Conservation (phyloP, 2,797 vertebrate genomes). For the Acanthiza pusilla region DNA sequence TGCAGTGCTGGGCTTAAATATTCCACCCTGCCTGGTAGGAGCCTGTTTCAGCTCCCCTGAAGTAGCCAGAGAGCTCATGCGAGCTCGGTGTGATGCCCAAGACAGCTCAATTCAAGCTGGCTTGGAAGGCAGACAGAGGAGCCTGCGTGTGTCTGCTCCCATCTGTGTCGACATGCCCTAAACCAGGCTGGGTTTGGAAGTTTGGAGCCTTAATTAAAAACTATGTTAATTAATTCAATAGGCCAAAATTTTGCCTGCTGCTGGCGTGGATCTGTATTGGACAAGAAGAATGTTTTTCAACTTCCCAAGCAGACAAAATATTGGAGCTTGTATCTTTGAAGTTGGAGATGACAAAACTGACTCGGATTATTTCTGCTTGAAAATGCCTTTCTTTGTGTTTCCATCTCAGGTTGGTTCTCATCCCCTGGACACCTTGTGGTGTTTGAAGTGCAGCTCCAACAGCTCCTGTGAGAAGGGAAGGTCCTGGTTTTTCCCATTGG, state of each 20-base stretch:
- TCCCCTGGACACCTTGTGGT: neutral
- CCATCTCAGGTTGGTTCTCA: neutral
- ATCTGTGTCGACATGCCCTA: constrained; percentile 55
- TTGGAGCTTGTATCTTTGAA: constrained; percentile 1
- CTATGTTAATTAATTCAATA: constrained; percentile 11
- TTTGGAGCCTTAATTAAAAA: constrained; percentile 31
- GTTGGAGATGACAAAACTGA: neutral
- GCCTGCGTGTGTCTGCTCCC: neutral
- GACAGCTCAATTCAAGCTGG: neutral
- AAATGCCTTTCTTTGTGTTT: neutral
- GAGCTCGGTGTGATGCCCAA: neutral
- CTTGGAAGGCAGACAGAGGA: constrained; percentile 38
- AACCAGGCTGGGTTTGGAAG: constrained; percentile 27
- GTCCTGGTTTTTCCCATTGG: neutral
- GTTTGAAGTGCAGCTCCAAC: neutral
- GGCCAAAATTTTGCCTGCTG: neutral
- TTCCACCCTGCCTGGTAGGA: neutral
- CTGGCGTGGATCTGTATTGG: neutral
- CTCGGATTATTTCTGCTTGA: neutral
- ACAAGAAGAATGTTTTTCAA: neutral
- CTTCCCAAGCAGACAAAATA: constrained; percentile 14
- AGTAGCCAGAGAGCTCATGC: neutral
- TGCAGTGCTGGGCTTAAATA: neutral
- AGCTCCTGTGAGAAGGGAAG: neutral
- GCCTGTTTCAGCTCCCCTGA: neutral